A percentile compares a stretch with the other conserved stretches of the same genome.
Evolutionary conservation across 2,888 invertebrate species (phyloP).

Genomic region (Pelosia muscerda): DNA sequence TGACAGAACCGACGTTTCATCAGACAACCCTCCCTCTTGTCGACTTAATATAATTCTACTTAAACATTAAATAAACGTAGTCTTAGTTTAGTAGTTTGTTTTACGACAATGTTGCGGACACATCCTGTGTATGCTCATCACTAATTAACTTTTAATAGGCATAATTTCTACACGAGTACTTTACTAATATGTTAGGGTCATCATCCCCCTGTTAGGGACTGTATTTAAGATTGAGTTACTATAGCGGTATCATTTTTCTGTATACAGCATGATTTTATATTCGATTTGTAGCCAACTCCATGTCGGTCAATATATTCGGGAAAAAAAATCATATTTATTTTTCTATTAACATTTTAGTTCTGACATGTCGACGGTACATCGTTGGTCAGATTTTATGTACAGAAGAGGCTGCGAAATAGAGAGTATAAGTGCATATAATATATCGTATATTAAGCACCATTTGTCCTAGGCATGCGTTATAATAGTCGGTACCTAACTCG

Average conservation of each 20-base stretch:
- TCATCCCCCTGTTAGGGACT: conserved; percentile 18
- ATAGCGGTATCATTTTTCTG: background rate
- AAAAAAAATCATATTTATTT: too few relatives aligned
- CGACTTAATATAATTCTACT: conserved; percentile 52
- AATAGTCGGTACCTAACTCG: background rate
- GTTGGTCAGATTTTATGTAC: too few relatives aligned
- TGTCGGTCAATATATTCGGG: background rate
- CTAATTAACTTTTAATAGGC: conserved; percentile 60
- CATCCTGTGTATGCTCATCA: conserved; percentile 54
- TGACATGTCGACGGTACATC: too few relatives aligned
- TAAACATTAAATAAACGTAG: conserved; percentile 53
- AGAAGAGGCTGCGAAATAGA: too few relatives aligned
- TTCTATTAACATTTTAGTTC: too few relatives aligned
- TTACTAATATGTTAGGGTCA: conserved; percentile 42
- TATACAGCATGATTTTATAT: background rate
- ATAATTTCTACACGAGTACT: conserved; percentile 50
- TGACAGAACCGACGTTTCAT: conserved; percentile 54
- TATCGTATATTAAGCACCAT: background rate
- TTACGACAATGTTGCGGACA: conserved; percentile 51
- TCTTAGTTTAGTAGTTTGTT: conserved; percentile 52
- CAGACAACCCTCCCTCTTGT: conserved; percentile 51
- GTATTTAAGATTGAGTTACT: background rate
- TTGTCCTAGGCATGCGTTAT: background rate
- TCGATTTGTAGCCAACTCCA: background rate
- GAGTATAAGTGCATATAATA: background rate